Conservation (phyloP, 2,113 vertebrate species). For the Ailuropoda melanoleuca region DNA sequence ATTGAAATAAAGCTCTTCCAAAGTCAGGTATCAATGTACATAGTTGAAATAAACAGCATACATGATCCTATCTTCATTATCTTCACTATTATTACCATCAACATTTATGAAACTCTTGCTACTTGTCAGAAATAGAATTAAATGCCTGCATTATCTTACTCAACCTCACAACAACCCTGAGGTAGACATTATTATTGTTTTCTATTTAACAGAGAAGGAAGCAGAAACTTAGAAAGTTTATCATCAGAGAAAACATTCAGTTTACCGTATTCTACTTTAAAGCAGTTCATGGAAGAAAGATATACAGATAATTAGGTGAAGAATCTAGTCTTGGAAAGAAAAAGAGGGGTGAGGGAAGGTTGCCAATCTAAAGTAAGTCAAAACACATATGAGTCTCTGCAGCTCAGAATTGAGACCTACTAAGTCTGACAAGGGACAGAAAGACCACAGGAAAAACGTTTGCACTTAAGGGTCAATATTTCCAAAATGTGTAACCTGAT, state of each 20-base stretch:
- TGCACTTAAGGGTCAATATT: neutral
- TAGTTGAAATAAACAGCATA: neutral
- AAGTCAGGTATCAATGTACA: fast-evolving
- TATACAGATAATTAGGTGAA: neutral
- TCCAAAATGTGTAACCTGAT: neutral
- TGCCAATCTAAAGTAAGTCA: neutral
- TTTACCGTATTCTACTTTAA: neutral
- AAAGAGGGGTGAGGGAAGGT: neutral
- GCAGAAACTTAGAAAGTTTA: neutral
- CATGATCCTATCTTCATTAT: neutral
- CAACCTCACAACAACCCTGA: neutral
- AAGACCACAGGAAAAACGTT: neutral
- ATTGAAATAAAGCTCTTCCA: neutral
- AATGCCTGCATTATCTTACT: neutral
- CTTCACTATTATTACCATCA: too few relatives aligned
- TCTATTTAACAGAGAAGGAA: neutral
- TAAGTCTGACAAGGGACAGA: neutral
- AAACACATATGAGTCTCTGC: neutral
- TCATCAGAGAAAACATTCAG: neutral
- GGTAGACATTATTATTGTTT: neutral
- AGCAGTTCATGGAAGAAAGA: neutral
- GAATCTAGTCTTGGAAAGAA: neutral
- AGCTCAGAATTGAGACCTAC: neutral
- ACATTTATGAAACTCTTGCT: neutral
- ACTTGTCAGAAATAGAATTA: neutral